phyloP scores from a whole-genome alignment of 2,888 invertebrate species.

The Panzeria rudis region DNA sequence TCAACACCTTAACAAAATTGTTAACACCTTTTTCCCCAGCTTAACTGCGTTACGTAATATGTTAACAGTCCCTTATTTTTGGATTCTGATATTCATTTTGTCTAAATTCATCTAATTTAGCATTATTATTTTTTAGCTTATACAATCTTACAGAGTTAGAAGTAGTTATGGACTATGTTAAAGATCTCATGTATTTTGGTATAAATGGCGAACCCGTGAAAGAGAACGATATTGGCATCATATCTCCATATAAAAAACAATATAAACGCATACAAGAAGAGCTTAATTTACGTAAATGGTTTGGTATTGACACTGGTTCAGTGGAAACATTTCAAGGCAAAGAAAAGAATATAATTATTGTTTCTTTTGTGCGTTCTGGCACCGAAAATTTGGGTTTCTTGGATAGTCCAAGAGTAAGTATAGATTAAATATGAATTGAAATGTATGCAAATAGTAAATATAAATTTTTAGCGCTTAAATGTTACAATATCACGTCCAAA shows the following conservation, averaged over 20 bases:
- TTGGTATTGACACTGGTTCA: constrained; percentile 89
- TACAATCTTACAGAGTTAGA: constrained; percentile 84
- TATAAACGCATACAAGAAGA: constrained; percentile 82
- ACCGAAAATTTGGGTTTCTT: constrained; percentile 79
- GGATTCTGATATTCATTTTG: too few relatives aligned
- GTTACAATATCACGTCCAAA: constrained; percentile 87
- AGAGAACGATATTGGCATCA: constrained; percentile 85
- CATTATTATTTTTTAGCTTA: background rate
- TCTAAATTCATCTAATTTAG: too few relatives aligned
- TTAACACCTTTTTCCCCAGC: too few relatives aligned
- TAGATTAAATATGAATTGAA: background rate
- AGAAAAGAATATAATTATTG: constrained; percentile 91
- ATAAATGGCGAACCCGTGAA: constrained; percentile 84
- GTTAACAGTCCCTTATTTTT: too few relatives aligned
- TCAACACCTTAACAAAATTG: too few relatives aligned
- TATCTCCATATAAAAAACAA: constrained; percentile 85
- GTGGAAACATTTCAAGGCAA: constrained; percentile 95
- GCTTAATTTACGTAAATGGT: constrained; percentile 77
- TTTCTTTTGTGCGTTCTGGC: constrained; percentile 89
- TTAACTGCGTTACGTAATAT: too few relatives aligned
- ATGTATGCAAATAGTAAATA: constrained; percentile 32
- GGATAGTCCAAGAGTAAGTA: constrained; percentile 78
- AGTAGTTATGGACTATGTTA: constrained; percentile 86
- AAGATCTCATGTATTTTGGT: constrained; percentile 84
- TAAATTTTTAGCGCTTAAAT: constrained; percentile 85